phyloP scores from a whole-genome alignment of 2,888 invertebrate species.

The Pterobdella sp. region DNA sequence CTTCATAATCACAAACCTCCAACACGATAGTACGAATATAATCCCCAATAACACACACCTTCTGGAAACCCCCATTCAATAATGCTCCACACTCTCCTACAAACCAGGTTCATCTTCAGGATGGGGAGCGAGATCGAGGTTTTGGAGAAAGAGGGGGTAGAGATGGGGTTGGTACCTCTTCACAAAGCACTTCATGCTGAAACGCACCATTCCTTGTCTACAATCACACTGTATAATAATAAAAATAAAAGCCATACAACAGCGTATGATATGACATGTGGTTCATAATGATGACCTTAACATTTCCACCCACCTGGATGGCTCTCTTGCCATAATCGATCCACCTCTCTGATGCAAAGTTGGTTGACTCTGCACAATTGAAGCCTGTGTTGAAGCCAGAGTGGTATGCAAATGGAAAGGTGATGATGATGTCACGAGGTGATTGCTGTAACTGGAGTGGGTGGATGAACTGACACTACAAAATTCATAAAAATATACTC shows the following conservation, averaged over 20 bases:
- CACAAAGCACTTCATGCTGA: slow-evolving; percentile 95
- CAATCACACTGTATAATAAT: slow-evolving; percentile 48
- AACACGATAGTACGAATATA: too few relatives aligned
- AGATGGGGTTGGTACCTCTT: slow-evolving; percentile 57
- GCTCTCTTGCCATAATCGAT: slow-evolving; percentile 84
- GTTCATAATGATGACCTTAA: too few relatives aligned
- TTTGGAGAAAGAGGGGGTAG: slow-evolving; percentile 83
- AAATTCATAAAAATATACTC: too few relatives aligned
- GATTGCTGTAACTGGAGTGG: slow-evolving; percentile 84
- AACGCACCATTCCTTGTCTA: slow-evolving; percentile 87
- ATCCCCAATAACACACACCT: too few relatives aligned
- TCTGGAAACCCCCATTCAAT: too few relatives aligned
- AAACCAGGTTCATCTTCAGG: slow-evolving; percentile 67
- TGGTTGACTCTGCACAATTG: slow-evolving; percentile 97
- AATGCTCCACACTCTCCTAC: neutral
- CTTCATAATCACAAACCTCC: neutral
- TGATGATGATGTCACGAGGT: slow-evolving; percentile 94
- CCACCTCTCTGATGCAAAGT: slow-evolving; percentile 94
- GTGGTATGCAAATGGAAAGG: slow-evolving; percentile 97
- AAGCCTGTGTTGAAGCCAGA: slow-evolving; percentile 97
- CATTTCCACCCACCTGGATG: slow-evolving; percentile 42
- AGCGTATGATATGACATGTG: neutral
- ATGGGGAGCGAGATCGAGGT: slow-evolving; percentile 80
- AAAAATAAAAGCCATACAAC: neutral
- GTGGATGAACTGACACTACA: too few relatives aligned